phyloP scores from a whole-genome alignment of 1,140 invertebrate genomes.

The Papilio polytes region DNA sequence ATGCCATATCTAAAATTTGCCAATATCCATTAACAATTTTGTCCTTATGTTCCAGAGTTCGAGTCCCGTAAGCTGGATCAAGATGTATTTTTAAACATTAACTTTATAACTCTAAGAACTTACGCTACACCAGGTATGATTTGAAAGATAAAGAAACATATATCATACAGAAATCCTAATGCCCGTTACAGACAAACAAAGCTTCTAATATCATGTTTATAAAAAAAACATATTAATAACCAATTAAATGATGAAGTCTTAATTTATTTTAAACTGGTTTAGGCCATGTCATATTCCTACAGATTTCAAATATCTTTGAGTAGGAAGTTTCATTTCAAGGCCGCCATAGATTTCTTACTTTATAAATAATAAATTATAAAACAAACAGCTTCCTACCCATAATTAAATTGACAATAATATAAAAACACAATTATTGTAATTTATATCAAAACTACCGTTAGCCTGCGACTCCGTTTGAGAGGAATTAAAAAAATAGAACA shows the following conservation, averaged over 20 bases:
- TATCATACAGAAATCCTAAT: background rate
- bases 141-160: background rate
- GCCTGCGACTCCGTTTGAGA: too few species aligned
- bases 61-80: conserved; percentile 62
- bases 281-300: background rate
- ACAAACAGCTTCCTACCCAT: background rate
- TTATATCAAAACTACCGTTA: too few species aligned
- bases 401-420: background rate
- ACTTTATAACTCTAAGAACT: conserved; percentile 57
- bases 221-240: background rate
- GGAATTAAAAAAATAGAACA: background rate
- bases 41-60: conserved; percentile 57
- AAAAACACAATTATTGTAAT: background rate
- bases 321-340: conserved; percentile 16
- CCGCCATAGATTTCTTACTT: background rate
- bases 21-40: background rate
- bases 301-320: background rate
- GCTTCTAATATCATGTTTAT: too few species aligned
- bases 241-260: background rate
- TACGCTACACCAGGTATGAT: conserved; percentile 66
- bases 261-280: conserved; percentile 7
- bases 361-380: background rate
- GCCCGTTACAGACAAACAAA: too few species aligned
- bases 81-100: conserved; percentile 66
- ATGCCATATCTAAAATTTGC: background rate